phyloP scores from a whole-genome alignment of 2,797 vertebrate species.

The Fundulus diaphanus region DNA sequence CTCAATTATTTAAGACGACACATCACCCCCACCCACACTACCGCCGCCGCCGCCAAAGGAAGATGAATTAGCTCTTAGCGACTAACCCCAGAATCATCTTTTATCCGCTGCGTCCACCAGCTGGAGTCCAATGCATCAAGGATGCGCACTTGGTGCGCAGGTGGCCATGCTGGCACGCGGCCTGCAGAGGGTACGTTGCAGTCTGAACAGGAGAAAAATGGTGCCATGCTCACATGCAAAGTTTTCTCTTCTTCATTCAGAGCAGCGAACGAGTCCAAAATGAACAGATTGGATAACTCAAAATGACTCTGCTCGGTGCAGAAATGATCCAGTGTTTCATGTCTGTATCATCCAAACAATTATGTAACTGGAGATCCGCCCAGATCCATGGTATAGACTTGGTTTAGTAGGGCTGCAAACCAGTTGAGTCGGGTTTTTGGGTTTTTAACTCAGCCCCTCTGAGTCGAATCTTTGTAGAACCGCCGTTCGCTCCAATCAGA shows the following conservation, averaged over 20 bases:
- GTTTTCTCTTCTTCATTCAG: constrained; percentile 14
- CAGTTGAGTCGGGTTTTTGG: too few relatives aligned
- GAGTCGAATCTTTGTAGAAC: too few relatives aligned
- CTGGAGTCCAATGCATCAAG: constrained; percentile 59
- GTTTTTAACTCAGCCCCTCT: too few relatives aligned
- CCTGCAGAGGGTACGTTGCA: constrained; percentile 12
- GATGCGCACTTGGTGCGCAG: constrained; percentile 24
- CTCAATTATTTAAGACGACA: constrained; percentile 85
- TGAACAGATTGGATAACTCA: constrained; percentile 26
- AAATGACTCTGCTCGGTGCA: constrained; percentile 25
- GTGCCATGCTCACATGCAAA: constrained; percentile 31
- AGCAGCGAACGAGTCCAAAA: constrained; percentile 20
- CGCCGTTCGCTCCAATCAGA: too few relatives aligned
- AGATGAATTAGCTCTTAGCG: constrained; percentile 81
- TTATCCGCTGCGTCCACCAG: constrained; percentile 78
- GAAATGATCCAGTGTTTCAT: neutral
- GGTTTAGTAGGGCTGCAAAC: neutral
- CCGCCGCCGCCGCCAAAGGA: constrained; percentile 61
- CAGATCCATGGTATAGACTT: constrained; percentile 7
- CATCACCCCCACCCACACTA: constrained; percentile 66
- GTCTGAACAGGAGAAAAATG: constrained; percentile 37
- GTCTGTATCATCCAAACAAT: constrained; percentile 16
- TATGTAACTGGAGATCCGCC: constrained; percentile 7
- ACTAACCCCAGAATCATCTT: constrained; percentile 77
- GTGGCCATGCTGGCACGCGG: constrained; percentile 51